phyloP scores from a whole-genome alignment of 2,113 vertebrate species.

The Phycodurus eques region DNA sequence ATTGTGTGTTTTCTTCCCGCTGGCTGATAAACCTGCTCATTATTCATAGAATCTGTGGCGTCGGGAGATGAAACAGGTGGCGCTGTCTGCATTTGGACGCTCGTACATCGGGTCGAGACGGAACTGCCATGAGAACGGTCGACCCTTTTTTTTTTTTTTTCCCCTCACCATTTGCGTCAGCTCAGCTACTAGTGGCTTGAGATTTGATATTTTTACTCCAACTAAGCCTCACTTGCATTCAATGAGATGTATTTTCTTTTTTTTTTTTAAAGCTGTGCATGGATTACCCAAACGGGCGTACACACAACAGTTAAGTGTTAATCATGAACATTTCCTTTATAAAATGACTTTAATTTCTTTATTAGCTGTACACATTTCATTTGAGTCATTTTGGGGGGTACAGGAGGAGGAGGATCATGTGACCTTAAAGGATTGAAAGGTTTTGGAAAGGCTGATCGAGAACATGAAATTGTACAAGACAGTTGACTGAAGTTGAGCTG shows the following conservation, averaged over 20 bases:
- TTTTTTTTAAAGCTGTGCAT: neutral
- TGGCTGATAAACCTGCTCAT: slow-evolving; percentile 62
- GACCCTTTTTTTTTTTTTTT: neutral
- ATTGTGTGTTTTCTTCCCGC: slow-evolving; percentile 54
- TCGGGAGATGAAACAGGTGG: slow-evolving; percentile 33
- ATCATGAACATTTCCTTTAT: too few species aligned
- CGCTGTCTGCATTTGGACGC: slow-evolving; percentile 22
- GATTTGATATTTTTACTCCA: slow-evolving; percentile 1
- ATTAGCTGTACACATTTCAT: too few species aligned
- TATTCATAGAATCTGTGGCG: slow-evolving; percentile 33
- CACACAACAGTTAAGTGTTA: neutral
- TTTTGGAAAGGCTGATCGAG: too few species aligned
- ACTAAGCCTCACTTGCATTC: slow-evolving; percentile 28
- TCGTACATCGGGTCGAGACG: slow-evolving; percentile 22
- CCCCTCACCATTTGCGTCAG: neutral
- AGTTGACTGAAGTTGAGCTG: too few species aligned
- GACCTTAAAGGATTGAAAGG: too few species aligned
- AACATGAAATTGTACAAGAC: too few species aligned
- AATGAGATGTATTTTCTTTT: slow-evolving; percentile 11
- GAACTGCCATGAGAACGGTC: neutral
- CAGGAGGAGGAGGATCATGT: too few species aligned
- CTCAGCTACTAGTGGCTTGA: neutral
- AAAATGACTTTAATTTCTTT: too few species aligned
- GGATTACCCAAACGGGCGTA: neutral
- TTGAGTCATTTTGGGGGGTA: too few species aligned